Percentiles rank a stretch among this genome's conserved stretches.
phyloP scores from a whole-genome alignment of 2,113 vertebrate genomes.

The Hippoglossus stenolepis region DNA sequence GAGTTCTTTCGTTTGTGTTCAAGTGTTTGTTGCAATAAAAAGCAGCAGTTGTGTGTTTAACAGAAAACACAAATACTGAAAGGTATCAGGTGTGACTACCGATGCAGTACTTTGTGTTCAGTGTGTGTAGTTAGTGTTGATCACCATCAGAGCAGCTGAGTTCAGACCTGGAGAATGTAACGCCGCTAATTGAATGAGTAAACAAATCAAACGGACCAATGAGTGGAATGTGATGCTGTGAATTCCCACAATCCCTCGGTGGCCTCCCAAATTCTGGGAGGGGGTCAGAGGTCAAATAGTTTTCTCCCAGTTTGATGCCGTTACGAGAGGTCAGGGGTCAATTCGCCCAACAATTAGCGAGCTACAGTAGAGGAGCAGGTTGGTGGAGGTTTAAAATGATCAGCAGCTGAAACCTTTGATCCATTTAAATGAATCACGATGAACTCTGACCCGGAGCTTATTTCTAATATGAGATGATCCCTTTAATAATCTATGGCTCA shows the following conservation, averaged over 20 bases:
- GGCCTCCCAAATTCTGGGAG: constrained; percentile 50
- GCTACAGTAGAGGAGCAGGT: background rate
- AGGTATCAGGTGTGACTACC: too few species aligned
- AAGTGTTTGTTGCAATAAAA: too few species aligned
- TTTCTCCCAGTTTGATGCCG: constrained; percentile 55
- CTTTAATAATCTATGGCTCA: too few species aligned
- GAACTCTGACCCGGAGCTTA: too few species aligned
- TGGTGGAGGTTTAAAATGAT: background rate
- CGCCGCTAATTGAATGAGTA: constrained; percentile 55
- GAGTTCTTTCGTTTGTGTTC: too few species aligned
- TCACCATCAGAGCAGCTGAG: background rate
- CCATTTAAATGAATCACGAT: too few species aligned
- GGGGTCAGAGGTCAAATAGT: constrained; percentile 72
- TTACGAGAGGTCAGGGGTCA: constrained; percentile 38
- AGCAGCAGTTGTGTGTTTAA: too few species aligned
- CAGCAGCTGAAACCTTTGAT: too few species aligned
- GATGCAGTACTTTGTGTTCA: too few species aligned
- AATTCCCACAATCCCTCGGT: constrained; percentile 62
- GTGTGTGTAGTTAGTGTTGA: too few species aligned
- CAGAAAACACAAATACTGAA: too few species aligned
- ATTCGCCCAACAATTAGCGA: background rate
- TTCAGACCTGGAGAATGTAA: constrained; percentile 32
- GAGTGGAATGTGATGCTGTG: constrained; percentile 57
- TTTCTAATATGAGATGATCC: too few species aligned
- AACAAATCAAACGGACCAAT: constrained; percentile 58